phyloP scores from a whole-genome alignment of 2,113 vertebrate genomes.

The Lepus timidus region DNA sequence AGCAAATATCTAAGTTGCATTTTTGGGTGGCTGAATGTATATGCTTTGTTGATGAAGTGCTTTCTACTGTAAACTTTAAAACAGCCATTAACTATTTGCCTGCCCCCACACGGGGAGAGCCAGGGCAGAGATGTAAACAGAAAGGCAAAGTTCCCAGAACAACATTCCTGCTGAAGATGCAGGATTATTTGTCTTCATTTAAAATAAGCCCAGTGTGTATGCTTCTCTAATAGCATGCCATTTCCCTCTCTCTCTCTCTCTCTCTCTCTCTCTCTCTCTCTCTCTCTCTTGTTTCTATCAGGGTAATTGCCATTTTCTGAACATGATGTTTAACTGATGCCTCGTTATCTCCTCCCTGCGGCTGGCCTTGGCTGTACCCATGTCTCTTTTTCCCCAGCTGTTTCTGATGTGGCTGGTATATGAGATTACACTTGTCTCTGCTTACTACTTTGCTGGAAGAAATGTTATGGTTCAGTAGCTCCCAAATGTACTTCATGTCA shows the following conservation, averaged over 20 bases:
- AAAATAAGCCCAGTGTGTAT: background rate
- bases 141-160: slow-evolving; percentile 46
- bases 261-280: too few species aligned
- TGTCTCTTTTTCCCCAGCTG: slow-evolving; percentile 44
- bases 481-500: background rate
- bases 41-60: slow-evolving; percentile 69
- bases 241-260: background rate
- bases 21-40: slow-evolving; percentile 55
- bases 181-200: slow-evolving; percentile 33
- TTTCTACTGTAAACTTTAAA: slow-evolving; percentile 68
- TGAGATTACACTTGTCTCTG: background rate
- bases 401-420: slow-evolving; percentile 57
- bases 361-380: background rate
- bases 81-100: slow-evolving; percentile 42
- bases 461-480: background rate
- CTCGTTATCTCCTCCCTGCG: background rate
- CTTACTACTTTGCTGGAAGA: background rate
- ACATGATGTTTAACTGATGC: background rate
- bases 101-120: slow-evolving; percentile 34
- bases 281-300: background rate
- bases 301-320: background rate
- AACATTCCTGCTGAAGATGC: slow-evolving; percentile 29
- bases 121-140: slow-evolving; percentile 68
- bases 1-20: slow-evolving; percentile 22
- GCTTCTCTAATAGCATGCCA: background rate